Base-by-base conservation (phyloP, 1,140 invertebrate genomes). In the Bombus polaris region DNA sequence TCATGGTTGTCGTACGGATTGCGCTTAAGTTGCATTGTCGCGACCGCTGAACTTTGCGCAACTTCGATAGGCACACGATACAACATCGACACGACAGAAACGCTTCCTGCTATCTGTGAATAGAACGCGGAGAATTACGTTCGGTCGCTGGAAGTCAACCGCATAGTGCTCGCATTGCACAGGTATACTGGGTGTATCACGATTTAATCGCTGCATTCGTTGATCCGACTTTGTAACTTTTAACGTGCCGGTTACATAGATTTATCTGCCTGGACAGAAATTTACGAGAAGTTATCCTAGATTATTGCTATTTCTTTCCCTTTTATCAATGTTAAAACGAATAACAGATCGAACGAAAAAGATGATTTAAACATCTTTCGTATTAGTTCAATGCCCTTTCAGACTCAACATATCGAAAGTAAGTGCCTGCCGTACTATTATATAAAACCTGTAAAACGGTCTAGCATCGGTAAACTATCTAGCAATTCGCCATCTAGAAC, bases 71-170 rank as follows among this genome's bases (percentile, higher is more conserved):
- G 57, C 10, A 77, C 37, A 62, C 35, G 57, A 62, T 62, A 62
- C 75, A 77, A 57, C 53, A 62, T 77, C 37, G 75, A 77, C 75
- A 62, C 28, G 57, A 62, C 57, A 77, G 75, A 62, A 77, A 77
- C 57, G n/a, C 75, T 62, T 77, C 28, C 57, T 77, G 37, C 75
- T 59, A 77, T 77, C 75, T 62, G 35, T 37, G 75, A 77, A 77
- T 77, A 77, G 75, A 77, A 62, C 75, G 53, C 53, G 15, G 75
- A 39, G 53, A 77, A 77, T 77, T 37, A 42, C 70, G 28, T 42
- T 72, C 70, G 39, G 10, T 72, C 28, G 75, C 53, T 77, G 28
- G 35, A 77, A 77, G 37, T 62, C 57, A 37, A 77, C 75, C 35
- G 25, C 75, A 77, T n/a, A n/a, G 35, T 28, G 28, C 10, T 62